phyloP scores from a whole-genome alignment of 2,888 invertebrate genomes.

The Protula sp. region DNA sequence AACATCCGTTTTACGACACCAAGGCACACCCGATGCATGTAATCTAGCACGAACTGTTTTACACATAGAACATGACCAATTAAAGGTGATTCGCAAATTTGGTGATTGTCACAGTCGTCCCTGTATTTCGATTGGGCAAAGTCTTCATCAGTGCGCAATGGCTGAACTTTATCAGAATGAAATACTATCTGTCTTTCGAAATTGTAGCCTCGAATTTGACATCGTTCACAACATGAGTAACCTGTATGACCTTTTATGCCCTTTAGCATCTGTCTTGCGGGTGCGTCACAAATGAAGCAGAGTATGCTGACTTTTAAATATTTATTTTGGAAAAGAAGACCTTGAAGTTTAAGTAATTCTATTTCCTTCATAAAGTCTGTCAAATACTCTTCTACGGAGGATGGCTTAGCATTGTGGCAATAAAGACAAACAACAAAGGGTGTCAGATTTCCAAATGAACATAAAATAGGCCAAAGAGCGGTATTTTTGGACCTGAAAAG shows the following conservation, averaged over 20 bases:
- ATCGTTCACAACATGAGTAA: conserved; percentile 6
- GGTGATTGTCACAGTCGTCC: conserved; percentile 26
- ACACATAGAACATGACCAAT: conserved; percentile 23
- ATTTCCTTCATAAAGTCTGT: conserved; percentile 5
- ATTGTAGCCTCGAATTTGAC: conserved; percentile 1
- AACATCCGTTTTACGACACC: conserved; percentile 31
- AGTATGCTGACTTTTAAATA: neutral
- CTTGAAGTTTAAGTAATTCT: neutral
- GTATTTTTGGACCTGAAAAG: conserved; percentile 11
- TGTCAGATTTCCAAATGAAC: neutral
- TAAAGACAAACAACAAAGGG: conserved; percentile 4
- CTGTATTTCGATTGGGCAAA: conserved; percentile 23
- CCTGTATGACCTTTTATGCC: conserved; percentile 1
- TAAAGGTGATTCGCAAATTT: conserved; percentile 26
- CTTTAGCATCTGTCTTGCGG: conserved; percentile 6
- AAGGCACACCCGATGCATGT: conserved; percentile 40
- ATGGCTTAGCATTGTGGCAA: conserved; percentile 1
- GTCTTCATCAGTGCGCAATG: neutral
- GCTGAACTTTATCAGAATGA: conserved; percentile 12
- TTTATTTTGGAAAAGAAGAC: neutral
- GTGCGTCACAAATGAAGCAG: conserved; percentile 6
- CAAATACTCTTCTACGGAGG: neutral
- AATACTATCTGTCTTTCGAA: conserved; percentile 1
- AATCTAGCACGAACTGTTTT: conserved; percentile 34
- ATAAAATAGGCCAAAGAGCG: conserved; percentile 9